Evolutionary conservation across 1,140 invertebrate species (phyloP), one percentile per base, ranked within the genome.

Genomic region (Lordiphosa stackelbergi): DNA sequence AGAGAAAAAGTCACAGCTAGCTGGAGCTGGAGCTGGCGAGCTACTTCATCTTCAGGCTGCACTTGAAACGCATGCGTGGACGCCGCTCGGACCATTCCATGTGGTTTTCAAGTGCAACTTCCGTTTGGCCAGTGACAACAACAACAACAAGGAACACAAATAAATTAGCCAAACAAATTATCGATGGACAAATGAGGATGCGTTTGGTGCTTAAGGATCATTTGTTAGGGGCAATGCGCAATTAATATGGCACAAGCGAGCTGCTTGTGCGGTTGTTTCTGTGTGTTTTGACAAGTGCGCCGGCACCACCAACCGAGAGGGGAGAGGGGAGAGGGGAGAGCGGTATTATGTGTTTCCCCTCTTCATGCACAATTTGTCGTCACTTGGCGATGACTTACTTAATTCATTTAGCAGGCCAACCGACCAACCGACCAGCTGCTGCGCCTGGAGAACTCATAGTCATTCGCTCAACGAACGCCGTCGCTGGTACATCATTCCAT

Each of bases 321-420:
- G 6, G 12, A 45, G 19, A 38, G 53, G 22, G 22, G 22, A 5
- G 19, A 2, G 19, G 0, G 22, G 22, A 5, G 22, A 24, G 22
- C 22, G 4, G 5, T 24, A 6, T 24, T 24, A 24, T 24, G 22
- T 57, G 24, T 66, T 64, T 3, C 45, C 52, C 11, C n/a, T 46
- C 55, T 77, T 85, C 68, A 86, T 85, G 79, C 79, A 75, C 77
- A 85, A 86, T 83, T 86, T 86, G 85, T 86, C 85, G 77, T 84
- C 61, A 83, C 71, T 81, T 63, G 74, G 46, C 69, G 83, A 87
- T 84, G 81, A 84, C 81, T 87, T 87, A 84, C 81, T 87, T 87
- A 87, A 87, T 87, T 78, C 64, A 70, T 87, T 87, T 84, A 81
- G 58, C 85, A 86, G 70, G 19, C 22, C 16, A 8, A 38, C 22